A percentile compares a stretch with the other conserved stretches of the same genome.
Conservation (phyloP, 2,888 invertebrate genomes). For the Biston stratarius region DNA sequence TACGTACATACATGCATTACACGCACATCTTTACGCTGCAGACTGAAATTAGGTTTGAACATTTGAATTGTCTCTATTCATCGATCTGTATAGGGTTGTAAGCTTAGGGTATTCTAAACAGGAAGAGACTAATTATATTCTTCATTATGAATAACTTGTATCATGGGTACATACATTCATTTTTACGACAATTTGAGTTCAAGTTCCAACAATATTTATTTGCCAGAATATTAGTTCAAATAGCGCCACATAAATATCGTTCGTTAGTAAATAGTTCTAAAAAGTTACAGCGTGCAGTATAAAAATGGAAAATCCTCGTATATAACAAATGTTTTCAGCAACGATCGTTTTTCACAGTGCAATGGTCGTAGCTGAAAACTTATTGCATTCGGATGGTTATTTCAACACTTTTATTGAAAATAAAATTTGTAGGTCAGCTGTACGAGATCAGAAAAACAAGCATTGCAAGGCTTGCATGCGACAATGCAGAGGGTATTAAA, state of each 20-base stretch:
- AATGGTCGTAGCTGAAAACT: slow-evolving; percentile 41
- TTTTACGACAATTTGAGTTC: too few relatives aligned
- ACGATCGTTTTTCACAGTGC: slow-evolving; percentile 44
- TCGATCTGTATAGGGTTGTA: too few relatives aligned
- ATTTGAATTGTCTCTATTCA: too few relatives aligned
- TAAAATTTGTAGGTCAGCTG: slow-evolving; percentile 55
- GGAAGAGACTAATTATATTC: too few relatives aligned
- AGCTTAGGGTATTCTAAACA: too few relatives aligned
- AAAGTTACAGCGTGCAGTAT: slow-evolving; percentile 32
- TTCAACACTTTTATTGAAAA: slow-evolving; percentile 42
- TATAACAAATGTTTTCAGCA: slow-evolving; percentile 41
- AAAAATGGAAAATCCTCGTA: slow-evolving; percentile 31
- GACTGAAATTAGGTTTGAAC: too few relatives aligned
- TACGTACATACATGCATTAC: slow-evolving; percentile 48
- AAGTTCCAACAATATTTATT: not conserved
- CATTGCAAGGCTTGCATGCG: slow-evolving; percentile 71
- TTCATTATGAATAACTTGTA: too few relatives aligned
- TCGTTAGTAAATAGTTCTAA: slow-evolving; percentile 23
- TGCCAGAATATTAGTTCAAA: slow-evolving; percentile 6
- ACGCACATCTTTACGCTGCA: too few relatives aligned
- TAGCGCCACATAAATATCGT: slow-evolving; percentile 18
- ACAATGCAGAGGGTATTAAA: slow-evolving; percentile 73
- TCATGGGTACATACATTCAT: too few relatives aligned
- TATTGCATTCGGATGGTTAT: slow-evolving; percentile 41
- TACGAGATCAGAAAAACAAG: slow-evolving; percentile 69